Percentiles rank a stretch among this genome's conserved stretches.
phyloP scores from a whole-genome alignment of 2,888 invertebrate species.

The Eurytoma californica region DNA sequence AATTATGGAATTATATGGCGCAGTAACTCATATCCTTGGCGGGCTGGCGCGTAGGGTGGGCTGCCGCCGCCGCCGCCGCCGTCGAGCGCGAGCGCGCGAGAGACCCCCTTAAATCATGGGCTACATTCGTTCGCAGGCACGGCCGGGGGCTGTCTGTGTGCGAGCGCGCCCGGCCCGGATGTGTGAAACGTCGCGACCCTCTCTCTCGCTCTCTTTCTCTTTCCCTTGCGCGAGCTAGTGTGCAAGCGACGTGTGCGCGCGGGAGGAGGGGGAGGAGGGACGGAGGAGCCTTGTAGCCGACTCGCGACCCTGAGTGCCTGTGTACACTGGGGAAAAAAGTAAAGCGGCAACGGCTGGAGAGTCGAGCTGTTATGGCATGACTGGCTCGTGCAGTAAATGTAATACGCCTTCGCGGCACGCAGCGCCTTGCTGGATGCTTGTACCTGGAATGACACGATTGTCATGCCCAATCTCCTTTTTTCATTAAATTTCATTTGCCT shows the following conservation, averaged over 20 bases:
- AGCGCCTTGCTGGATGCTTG: too few species aligned
- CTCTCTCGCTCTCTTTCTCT: slow-evolving; percentile 42
- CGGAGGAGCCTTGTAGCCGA: neutral
- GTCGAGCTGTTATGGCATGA: too few species aligned
- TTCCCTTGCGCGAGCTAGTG: slow-evolving; percentile 18
- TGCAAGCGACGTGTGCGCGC: neutral
- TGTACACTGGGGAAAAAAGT: too few species aligned
- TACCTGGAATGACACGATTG: too few species aligned
- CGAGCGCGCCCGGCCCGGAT: neutral
- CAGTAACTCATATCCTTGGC: slow-evolving; percentile 69
- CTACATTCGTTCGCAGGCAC: slow-evolving; percentile 64
- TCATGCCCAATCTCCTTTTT: too few species aligned
- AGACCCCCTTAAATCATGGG: slow-evolving; percentile 65
- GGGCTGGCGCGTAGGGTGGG: slow-evolving; percentile 62
- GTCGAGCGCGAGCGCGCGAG: slow-evolving; percentile 10
- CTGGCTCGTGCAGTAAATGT: too few species aligned
- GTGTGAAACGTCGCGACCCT: slow-evolving; percentile 41
- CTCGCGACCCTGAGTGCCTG: neutral
- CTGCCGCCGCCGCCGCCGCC: slow-evolving; percentile 12
- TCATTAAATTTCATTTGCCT: too few species aligned
- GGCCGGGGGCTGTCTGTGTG: neutral
- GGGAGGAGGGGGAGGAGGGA: neutral
- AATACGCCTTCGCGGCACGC: too few species aligned
- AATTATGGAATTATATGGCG: slow-evolving; percentile 70
- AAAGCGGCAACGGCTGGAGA: too few species aligned